These are phyloP conservation scores for Genyomyrus donnyi DNA, from an alignment of 2,113 vertebrate genomes.

Conservation along the genomic window DNA sequence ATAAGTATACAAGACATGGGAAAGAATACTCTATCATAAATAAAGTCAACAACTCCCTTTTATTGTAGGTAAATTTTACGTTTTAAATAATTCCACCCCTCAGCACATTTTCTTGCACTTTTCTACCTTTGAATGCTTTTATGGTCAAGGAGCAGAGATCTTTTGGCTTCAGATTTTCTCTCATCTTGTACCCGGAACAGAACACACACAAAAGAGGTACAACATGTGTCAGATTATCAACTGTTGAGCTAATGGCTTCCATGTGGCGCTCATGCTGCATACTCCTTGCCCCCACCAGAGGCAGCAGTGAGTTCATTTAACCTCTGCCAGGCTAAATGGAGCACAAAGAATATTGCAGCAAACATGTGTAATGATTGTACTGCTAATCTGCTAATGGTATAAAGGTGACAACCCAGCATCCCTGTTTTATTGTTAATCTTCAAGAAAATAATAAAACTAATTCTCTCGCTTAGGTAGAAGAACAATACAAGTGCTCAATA, in stretches of 20 bases:
- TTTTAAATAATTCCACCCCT: conserved; percentile 33
- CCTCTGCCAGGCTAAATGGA: background rate
- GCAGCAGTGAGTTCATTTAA: conserved; percentile 2
- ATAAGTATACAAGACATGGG: background rate
- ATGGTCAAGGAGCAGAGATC: background rate
- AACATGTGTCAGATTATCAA: conserved; percentile 20
- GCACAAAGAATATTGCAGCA: background rate
- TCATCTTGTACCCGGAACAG: conserved; percentile 1
- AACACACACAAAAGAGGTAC: conserved; percentile 16
- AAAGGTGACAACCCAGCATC: background rate
- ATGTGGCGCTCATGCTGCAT: conserved; percentile 10
- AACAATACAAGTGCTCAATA: background rate
- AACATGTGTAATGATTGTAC: background rate
- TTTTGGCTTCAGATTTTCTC: background rate
- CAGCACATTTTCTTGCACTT: background rate
- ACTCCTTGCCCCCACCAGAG: background rate
- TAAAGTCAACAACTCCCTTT: background rate
- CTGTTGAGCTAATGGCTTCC: conserved; percentile 35
- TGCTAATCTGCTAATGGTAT: background rate
- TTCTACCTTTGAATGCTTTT: background rate
- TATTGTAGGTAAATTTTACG: background rate
- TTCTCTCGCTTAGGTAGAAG: background rate
- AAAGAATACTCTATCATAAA: background rate
- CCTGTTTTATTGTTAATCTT: background rate
- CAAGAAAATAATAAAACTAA: background rate